phyloP scores from a whole-genome alignment of 2,797 vertebrate species.

The Melanotaenia pygmaea region DNA sequence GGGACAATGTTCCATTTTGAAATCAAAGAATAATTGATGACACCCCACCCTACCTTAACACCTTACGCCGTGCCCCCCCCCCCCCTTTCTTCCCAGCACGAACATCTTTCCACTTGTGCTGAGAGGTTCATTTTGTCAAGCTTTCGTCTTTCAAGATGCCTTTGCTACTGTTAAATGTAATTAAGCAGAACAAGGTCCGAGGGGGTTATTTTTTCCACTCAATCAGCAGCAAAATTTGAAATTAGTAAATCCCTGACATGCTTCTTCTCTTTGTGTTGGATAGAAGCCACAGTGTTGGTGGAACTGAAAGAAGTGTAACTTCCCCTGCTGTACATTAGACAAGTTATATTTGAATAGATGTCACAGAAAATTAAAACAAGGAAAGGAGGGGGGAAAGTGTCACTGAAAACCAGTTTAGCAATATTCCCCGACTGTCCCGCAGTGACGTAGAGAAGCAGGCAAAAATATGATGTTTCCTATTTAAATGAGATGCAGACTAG shows the following conservation, averaged over 20 bases:
- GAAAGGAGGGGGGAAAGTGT: conserved; percentile 6
- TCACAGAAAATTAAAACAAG: conserved; percentile 72
- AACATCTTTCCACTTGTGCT: conserved; percentile 36
- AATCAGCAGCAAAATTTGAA: conserved; percentile 84
- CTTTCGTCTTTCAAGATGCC: conserved; percentile 83
- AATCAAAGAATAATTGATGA: conserved; percentile 84
- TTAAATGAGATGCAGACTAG: conserved; percentile 74
- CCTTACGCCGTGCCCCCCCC: conserved; percentile 13
- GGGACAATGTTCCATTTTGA: conserved; percentile 77
- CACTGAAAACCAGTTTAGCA: conserved; percentile 57
- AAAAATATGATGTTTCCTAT: conserved; percentile 66
- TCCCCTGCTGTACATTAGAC: conserved; percentile 70
- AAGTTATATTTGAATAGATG: conserved; percentile 78
- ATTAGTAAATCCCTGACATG: conserved; percentile 80
- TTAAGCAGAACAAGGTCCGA: conserved; percentile 85
- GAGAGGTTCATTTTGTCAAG: conserved; percentile 68
- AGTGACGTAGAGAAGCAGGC: conserved; percentile 56
- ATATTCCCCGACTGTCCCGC: conserved; percentile 52
- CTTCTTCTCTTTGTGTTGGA: conserved; percentile 67
- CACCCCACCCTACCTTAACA: conserved; percentile 29
- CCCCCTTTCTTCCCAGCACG: conserved; percentile 1
- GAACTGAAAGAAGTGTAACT: conserved; percentile 66
- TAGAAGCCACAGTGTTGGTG: conserved; percentile 1
- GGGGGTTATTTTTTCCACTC: conserved; percentile 76
- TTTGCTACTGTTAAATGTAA: conserved; percentile 83